These are phyloP conservation scores for Tringa solitaria DNA, from an alignment of 2,113 vertebrate genomes.

Conservation along the genomic window DNA sequence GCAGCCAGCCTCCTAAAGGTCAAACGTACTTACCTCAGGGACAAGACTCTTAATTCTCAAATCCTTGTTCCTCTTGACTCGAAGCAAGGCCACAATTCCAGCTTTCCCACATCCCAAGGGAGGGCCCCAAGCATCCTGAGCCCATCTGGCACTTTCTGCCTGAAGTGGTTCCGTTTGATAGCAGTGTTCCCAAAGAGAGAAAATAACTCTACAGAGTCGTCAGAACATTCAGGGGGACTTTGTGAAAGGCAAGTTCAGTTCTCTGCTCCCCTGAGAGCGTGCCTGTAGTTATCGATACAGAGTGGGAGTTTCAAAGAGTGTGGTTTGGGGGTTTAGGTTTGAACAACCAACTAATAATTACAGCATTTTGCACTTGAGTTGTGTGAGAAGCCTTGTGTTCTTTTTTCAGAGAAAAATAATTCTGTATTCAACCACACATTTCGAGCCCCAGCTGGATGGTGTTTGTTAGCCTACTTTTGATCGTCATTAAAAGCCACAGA, in stretches of 20 bases:
- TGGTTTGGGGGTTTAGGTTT: constrained; percentile 59
- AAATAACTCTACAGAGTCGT: background rate
- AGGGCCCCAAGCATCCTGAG: background rate
- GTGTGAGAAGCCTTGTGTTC: background rate
- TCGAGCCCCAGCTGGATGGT: background rate
- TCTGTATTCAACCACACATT: background rate
- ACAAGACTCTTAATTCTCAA: background rate
- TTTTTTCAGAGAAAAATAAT: background rate
- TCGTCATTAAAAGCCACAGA: background rate
- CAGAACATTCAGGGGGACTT: background rate
- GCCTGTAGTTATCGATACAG: background rate
- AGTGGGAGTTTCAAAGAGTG: constrained; percentile 59
- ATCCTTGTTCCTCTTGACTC: background rate
- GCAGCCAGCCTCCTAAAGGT: background rate
- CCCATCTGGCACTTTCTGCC: background rate
- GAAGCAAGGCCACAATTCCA: background rate
- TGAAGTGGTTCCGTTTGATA: background rate
- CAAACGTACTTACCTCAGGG: constrained; percentile 24
- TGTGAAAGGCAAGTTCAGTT: background rate
- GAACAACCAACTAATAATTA: constrained; percentile 34
- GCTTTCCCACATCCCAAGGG: background rate
- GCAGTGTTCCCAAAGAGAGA: background rate
- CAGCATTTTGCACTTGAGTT: background rate
- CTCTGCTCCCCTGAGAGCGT: background rate
- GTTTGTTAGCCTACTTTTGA: background rate